phyloP scores from a whole-genome alignment of 2,113 vertebrate species.

The Okapia johnstoni region DNA sequence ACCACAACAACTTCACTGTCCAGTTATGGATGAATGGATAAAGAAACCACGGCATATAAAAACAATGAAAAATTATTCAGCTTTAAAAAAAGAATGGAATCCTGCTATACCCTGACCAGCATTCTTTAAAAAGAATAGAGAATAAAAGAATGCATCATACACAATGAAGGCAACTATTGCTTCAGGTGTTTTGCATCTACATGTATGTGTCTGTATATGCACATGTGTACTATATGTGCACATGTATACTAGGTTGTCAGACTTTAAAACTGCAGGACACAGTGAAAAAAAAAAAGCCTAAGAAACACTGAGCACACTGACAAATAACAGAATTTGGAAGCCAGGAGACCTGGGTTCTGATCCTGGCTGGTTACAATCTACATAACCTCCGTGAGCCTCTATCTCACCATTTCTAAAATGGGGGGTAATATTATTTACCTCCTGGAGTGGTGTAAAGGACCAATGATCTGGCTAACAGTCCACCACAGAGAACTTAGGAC shows the following conservation, averaged over 20 bases:
- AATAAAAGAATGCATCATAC: not conserved
- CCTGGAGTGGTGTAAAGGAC: not conserved
- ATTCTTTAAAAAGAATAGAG: not conserved
- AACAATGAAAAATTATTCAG: not conserved
- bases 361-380: not conserved
- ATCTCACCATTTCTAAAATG: slow-evolving; percentile 17
- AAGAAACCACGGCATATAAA: not conserved
- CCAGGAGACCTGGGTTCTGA: not conserved
- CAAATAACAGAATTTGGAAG: not conserved
- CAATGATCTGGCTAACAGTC: not conserved
- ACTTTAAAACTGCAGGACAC: not conserved
- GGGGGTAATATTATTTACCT: not conserved
- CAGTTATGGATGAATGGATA: not conserved
- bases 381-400: not conserved
- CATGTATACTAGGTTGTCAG: not conserved
- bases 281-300: not conserved
- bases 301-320: not conserved
- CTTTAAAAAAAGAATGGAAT: not conserved
- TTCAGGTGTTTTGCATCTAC: not conserved
- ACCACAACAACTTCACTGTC: not conserved
- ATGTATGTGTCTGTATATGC: not conserved
- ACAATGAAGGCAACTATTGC: not conserved
- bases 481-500: not conserved
- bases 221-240: not conserved
- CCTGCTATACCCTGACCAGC: not conserved